A percentile compares a stretch with the other conserved stretches of the same genome.
phyloP scores from a whole-genome alignment of 2,888 invertebrate genomes.

The Lapara coniferarum region DNA sequence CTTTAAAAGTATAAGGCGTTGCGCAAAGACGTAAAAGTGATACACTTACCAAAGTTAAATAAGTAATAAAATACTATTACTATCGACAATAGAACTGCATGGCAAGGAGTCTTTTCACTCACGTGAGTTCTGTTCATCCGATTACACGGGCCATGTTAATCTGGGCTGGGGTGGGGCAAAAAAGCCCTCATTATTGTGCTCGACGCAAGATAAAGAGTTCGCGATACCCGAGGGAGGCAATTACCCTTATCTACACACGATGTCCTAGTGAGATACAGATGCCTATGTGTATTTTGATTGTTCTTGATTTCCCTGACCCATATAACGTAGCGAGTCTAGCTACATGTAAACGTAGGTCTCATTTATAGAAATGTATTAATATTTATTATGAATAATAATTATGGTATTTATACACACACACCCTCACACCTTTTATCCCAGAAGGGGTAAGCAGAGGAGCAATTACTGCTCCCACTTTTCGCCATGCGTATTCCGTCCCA shows the following conservation, averaged over 20 bases:
- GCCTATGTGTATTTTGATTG: conserved; percentile 7
- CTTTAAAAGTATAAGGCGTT: too few species aligned
- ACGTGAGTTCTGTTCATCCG: conserved; percentile 20
- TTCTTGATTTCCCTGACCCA: background rate
- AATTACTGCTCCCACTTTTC: too few species aligned
- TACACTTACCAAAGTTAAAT: too few species aligned
- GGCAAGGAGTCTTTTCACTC: background rate
- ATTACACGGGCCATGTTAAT: conserved; percentile 36
- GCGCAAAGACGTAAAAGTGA: too few species aligned
- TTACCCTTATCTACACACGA: conserved; percentile 45
- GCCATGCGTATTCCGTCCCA: too few species aligned
- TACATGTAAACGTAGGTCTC: too few species aligned
- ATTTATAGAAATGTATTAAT: too few species aligned
- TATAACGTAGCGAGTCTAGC: too few species aligned
- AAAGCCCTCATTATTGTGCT: conserved; percentile 47
- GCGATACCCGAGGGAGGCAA: conserved; percentile 43
- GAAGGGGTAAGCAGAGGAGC: too few species aligned
- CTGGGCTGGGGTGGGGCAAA: conserved; percentile 31
- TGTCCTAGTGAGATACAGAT: conserved; percentile 36
- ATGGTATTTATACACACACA: too few species aligned
- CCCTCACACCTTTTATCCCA: too few species aligned
- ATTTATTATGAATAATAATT: too few species aligned
- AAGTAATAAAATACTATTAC: background rate
- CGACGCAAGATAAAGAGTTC: conserved; percentile 42
- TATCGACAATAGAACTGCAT: background rate